These are phyloP conservation scores for Danio jaintianensis DNA, from an alignment of 2,797 vertebrate genomes.

Conservation along the genomic window DNA sequence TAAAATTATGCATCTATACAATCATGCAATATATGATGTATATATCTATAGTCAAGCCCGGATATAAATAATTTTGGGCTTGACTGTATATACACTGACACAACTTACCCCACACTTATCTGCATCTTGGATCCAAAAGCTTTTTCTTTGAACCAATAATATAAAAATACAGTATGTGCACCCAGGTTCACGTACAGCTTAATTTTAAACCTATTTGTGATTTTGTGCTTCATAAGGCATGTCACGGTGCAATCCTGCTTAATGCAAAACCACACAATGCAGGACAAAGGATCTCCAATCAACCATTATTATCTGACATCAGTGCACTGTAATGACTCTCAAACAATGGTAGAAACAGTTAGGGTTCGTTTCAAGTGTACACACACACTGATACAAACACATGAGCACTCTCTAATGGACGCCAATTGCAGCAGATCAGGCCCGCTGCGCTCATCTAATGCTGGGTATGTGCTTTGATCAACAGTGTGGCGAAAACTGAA, in stretches of 20 bases:
- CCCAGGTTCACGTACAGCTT: not conserved
- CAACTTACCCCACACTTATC: not conserved
- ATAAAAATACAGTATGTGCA: not conserved
- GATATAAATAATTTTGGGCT: no score
- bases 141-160: not conserved
- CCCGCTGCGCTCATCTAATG: constrained; percentile 27
- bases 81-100: not conserved
- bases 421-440: constrained; percentile 3
- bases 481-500: constrained; percentile 22
- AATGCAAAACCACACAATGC: constrained; percentile 20
- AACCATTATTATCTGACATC: constrained; percentile 42
- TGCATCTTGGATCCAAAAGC: not conserved
- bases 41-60: no score
- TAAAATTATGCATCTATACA: no score
- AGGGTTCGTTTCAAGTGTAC: constrained; percentile 40
- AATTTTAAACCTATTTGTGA: constrained; percentile 35
- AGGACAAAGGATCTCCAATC: constrained; percentile 33
- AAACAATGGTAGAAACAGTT: constrained; percentile 30
- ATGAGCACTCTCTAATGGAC: constrained; percentile 18
- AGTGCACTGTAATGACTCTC: constrained; percentile 41
- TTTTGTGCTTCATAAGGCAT: constrained; percentile 29
- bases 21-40: no score
- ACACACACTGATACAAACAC: constrained; percentile 18
- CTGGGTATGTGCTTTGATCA: constrained; percentile 33
- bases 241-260: constrained; percentile 4